phyloP scores from a whole-genome alignment of 1,140 invertebrate species.

The Drosophila lacteicornis region DNA sequence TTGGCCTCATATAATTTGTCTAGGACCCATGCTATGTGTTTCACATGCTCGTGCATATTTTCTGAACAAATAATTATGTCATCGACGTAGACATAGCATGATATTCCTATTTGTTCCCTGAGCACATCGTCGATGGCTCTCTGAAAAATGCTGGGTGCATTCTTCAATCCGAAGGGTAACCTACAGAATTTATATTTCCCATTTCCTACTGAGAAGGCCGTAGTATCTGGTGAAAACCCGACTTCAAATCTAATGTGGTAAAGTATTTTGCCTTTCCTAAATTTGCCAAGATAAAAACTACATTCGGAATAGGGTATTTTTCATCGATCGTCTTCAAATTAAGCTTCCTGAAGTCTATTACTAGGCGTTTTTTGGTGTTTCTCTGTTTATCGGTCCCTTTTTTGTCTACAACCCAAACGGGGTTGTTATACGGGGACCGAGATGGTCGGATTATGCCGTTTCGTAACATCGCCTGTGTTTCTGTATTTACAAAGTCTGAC shows the following conservation, averaged over 20 bases:
- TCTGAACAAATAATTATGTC: conserved; percentile 43
- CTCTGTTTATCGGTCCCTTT: conserved; percentile 34
- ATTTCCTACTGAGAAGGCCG: neutral
- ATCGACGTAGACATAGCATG: conserved; percentile 8
- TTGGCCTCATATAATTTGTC: conserved; percentile 52
- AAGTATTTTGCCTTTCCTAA: neutral
- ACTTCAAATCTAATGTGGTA: conserved; percentile 79
- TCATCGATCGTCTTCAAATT: conserved; percentile 75
- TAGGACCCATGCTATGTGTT: conserved; percentile 27
- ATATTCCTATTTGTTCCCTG: too few species aligned
- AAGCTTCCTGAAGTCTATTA: conserved; percentile 77
- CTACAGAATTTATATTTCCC: too few species aligned
- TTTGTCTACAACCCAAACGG: conserved; percentile 46
- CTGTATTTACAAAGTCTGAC: conserved; percentile 38
- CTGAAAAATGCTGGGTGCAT: too few species aligned
- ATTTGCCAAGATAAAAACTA: conserved; percentile 82
- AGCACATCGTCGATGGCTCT: too few species aligned
- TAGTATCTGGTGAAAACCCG: conserved; percentile 86
- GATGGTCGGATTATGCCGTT: conserved; percentile 30
- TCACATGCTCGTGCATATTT: conserved; percentile 19
- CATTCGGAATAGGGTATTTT: conserved; percentile 86
- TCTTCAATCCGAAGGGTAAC: too few species aligned
- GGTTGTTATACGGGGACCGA: conserved; percentile 38
- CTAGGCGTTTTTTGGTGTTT: conserved; percentile 33
- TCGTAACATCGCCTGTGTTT: conserved; percentile 29